A percentile compares a stretch with the other conserved stretches of the same genome.
Evolutionary conservation across 1,140 invertebrate species (phyloP).

Genomic region (Gonioctena quinquepunctata): DNA sequence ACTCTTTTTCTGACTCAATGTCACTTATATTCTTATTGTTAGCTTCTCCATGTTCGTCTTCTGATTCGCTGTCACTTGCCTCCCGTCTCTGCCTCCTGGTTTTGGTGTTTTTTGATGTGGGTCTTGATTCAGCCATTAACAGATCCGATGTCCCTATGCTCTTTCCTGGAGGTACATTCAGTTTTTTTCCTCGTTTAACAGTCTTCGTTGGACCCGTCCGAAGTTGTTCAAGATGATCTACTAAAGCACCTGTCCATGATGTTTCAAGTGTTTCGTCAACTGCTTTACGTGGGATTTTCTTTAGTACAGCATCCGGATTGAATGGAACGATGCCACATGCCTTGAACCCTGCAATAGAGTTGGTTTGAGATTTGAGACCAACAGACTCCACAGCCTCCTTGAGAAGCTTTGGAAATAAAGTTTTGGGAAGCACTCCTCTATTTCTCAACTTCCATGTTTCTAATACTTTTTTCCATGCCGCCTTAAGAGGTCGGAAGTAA

Average conservation of each 20-base stretch:
- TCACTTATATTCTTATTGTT: background rate
- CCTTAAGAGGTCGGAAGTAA: conserved; percentile 52
- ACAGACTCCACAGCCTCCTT: background rate
- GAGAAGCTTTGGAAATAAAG: background rate
- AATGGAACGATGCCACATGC: conserved; percentile 11
- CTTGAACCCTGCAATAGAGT: conserved; percentile 18
- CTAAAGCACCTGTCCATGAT: conserved; percentile 2
- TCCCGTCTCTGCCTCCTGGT: no score
- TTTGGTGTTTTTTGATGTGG: background rate
- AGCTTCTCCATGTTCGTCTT: background rate
- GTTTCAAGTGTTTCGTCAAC: background rate
- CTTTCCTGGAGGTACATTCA: conserved; percentile 1
- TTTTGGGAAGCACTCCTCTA: conserved; percentile 27
- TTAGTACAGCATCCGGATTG: background rate
- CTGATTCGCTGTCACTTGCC: background rate
- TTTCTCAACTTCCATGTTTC: conserved; percentile 38
- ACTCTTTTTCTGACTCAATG: background rate
- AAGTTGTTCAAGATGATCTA: background rate
- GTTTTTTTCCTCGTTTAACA: background rate
- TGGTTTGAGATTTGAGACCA: background rate
- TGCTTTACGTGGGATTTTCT: background rate
- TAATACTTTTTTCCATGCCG: conserved; percentile 51
- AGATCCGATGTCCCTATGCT: background rate
- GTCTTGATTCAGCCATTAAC: background rate
- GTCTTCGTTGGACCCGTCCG: background rate